Evolutionary conservation across 1,140 invertebrate species (phyloP), one percentile per base, ranked within the genome.

Genomic region (Drosophila orena): DNA sequence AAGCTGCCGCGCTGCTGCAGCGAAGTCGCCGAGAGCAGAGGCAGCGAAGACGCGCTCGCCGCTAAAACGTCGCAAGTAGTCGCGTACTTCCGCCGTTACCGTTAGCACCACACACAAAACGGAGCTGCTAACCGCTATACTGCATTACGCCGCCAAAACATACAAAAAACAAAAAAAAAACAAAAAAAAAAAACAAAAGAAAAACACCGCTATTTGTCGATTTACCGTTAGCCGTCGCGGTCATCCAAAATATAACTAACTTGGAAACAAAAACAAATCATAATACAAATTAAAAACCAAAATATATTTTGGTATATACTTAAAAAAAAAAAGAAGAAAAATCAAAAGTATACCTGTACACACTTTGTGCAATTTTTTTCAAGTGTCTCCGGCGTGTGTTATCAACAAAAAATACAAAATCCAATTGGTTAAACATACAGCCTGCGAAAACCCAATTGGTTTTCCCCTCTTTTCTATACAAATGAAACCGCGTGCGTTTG

Each of bases 31-130:
- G 81, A 76, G 79, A 71, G 79, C 75, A 81, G 81, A 81, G 78
- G 81, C 77, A 85, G 81, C 80, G 77, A 84, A 78, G 79, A 81
- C 74, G 79, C 79, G 79, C 79, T 83, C 79, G 79, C 79, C 79
- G 79, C 81, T 85, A 69, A 74, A 78, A 66, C 79, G 74, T 76
- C 65, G 58, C 78, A 80, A 86, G 84, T 79, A 88, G 83, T 88
- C 84, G 84, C 84, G 84, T 89, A 88, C 85, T 88, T 88, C 84
- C 84, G 84, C 79, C 84, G 84, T 88, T 88, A 79, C 79, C 83
- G 83, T 88, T 88, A 88, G 84, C 79, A 89, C 81, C 81, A 80
- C 84, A 86, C 73, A 79, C 58, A 66, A 74, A 60, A 59, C 69
- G 69, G 52, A 73, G 55, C 55, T 59, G 65, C 47, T 40, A 38